Conservation (phyloP, 2,797 vertebrate species). For the Nothura maculosa region DNA sequence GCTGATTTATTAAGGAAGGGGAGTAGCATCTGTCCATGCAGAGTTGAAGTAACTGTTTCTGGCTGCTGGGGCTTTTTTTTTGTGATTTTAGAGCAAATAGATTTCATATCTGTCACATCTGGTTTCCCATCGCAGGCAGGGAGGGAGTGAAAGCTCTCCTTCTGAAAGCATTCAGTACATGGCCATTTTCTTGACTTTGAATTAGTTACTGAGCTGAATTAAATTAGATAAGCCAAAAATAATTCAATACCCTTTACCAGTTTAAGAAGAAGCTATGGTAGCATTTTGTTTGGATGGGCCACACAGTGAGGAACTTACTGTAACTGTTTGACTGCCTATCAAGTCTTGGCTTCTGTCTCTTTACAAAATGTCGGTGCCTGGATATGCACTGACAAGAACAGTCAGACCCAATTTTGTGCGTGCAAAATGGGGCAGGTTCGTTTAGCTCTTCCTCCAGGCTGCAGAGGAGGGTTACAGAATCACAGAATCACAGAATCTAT, state of each 20-base stretch:
- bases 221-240: too few relatives aligned
- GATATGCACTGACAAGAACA: accelerated
- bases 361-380: accelerated
- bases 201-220: accelerated
- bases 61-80: not conserved
- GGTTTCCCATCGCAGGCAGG: not conserved
- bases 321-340: accelerated
- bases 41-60: not conserved
- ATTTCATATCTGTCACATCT: not conserved
- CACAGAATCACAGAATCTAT: too few relatives aligned
- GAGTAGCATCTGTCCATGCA: not conserved
- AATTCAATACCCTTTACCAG: accelerated
- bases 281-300: not conserved
- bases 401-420: not conserved
- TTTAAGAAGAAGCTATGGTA: not conserved
- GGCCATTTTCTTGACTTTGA: not conserved
- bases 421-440: too few relatives aligned
- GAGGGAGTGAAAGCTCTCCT: not conserved
- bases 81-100: not conserved
- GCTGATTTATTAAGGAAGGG: not conserved
- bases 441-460: not conserved
- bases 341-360: not conserved
- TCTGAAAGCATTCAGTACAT: accelerated
- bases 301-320: accelerated
- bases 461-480: too few relatives aligned